Evolutionary conservation across 1,140 invertebrate genomes (phyloP).

Genomic region (Potamilus streckersoni): DNA sequence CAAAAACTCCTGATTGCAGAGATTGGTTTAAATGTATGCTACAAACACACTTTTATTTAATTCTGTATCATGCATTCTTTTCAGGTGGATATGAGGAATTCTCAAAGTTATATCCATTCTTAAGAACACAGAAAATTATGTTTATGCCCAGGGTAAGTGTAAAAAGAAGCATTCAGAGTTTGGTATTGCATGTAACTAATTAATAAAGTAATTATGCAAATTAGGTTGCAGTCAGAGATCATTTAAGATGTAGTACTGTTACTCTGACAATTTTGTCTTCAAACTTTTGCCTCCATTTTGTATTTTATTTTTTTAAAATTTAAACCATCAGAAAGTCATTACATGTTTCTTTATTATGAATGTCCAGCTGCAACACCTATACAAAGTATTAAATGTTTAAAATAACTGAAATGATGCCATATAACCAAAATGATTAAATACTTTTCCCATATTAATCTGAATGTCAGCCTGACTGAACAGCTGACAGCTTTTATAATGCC

Average conservation of each 20-base stretch:
- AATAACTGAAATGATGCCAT: no score
- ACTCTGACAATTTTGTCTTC: not conserved
- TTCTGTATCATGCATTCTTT: conserved; percentile 8
- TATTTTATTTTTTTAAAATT: not conserved
- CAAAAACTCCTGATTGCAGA: no score
- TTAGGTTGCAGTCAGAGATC: not conserved
- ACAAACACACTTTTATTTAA: no score
- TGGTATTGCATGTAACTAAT: not conserved
- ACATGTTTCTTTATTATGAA: no score
- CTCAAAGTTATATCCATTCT: conserved; percentile 67
- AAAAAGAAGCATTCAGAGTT: not conserved
- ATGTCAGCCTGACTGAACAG: no score
- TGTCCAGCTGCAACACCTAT: no score
- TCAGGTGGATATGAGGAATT: conserved; percentile 67
- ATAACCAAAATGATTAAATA: no score
- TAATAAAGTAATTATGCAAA: not conserved
- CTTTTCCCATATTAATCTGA: no score
- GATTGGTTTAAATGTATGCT: no score
- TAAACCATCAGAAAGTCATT: not conserved
- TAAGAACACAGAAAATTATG: conserved; percentile 67
- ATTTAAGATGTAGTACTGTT: not conserved
- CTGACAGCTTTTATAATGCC: no score
- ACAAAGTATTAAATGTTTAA: no score
- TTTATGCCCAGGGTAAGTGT: conserved; percentile 64
- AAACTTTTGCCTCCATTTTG: not conserved